phyloP scores from a whole-genome alignment of 2,888 invertebrate genomes.

The Cecidostiba fungosa region DNA sequence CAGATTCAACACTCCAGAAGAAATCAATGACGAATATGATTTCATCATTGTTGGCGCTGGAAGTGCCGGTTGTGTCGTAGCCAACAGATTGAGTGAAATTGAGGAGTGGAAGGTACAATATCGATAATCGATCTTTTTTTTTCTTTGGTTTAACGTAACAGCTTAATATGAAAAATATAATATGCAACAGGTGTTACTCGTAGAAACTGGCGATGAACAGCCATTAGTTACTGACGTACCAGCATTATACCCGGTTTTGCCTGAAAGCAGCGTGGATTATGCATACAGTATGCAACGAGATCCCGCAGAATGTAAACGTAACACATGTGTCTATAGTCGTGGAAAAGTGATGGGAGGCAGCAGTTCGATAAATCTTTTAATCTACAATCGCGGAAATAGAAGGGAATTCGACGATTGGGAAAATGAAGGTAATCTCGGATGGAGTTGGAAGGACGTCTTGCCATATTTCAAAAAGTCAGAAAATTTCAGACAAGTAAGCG shows the following conservation, averaged over 20 bases:
- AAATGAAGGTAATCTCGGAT: not conserved
- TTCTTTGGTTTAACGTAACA: no score
- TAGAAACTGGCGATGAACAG: slow-evolving; percentile 4
- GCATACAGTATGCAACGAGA: not conserved
- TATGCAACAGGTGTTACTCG: not conserved
- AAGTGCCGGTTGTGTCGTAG: not conserved
- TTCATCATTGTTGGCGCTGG: not conserved
- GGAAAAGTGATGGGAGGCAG: not conserved
- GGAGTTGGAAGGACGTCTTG: not conserved
- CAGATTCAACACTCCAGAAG: no score
- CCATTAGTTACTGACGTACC: not conserved
- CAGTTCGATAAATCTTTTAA: not conserved
- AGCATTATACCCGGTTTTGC: not conserved
- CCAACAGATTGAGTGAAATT: not conserved
- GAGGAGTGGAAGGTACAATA: not conserved
- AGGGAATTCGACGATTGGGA: not conserved
- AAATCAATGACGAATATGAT: no score
- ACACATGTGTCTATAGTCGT: not conserved
- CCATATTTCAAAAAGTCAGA: slow-evolving; percentile 10
- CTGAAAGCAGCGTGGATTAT: not conserved
- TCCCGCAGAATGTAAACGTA: not conserved
- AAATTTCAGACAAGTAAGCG: not conserved
- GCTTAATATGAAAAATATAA: not conserved
- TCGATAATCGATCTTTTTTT: no score
- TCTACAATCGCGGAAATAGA: not conserved